Percentiles rank a stretch among this genome's conserved stretches.
Conservation (phyloP, 2,888 invertebrate species). For the Heliconius charithonia region DNA sequence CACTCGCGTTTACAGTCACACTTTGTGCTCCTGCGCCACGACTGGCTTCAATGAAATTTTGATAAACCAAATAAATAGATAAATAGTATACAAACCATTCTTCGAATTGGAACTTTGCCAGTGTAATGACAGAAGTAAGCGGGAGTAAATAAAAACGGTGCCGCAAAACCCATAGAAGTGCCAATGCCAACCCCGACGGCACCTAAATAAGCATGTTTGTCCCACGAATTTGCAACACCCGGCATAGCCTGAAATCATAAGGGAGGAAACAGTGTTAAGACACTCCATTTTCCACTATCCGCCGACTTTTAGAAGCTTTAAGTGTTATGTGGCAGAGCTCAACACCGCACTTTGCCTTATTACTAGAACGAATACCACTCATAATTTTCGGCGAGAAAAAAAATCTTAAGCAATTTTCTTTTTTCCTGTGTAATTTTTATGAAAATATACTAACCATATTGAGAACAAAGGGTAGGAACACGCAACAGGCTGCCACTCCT, state of each 20-base stretch:
- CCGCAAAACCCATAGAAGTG: constrained; percentile 59
- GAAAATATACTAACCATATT: constrained; percentile 53
- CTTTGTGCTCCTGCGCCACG: no score
- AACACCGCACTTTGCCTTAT: no score
- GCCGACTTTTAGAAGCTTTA: not conserved
- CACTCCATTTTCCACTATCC: not conserved
- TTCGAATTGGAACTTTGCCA: constrained; percentile 60
- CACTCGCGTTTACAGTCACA: no score
- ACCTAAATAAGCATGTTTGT: constrained; percentile 52
- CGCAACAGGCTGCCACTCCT: constrained; percentile 54
- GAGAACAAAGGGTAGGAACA: constrained; percentile 60
- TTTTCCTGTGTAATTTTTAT: no score
- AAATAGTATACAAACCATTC: constrained; percentile 60
- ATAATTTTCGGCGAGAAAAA: no score
- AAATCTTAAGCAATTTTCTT: no score
- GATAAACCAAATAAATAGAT: no score
- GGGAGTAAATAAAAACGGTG: constrained; percentile 65
- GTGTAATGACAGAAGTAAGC: constrained; percentile 61
- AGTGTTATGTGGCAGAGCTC: no score
- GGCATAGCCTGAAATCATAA: constrained; percentile 40
- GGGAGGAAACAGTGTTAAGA: not conserved
- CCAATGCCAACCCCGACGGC: constrained; percentile 62
- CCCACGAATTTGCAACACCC: constrained; percentile 51
- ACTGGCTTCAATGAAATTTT: no score
- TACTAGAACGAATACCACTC: no score